Base-by-base conservation (phyloP, 2,797 vertebrate species). In the Miichthys miiuy region DNA sequence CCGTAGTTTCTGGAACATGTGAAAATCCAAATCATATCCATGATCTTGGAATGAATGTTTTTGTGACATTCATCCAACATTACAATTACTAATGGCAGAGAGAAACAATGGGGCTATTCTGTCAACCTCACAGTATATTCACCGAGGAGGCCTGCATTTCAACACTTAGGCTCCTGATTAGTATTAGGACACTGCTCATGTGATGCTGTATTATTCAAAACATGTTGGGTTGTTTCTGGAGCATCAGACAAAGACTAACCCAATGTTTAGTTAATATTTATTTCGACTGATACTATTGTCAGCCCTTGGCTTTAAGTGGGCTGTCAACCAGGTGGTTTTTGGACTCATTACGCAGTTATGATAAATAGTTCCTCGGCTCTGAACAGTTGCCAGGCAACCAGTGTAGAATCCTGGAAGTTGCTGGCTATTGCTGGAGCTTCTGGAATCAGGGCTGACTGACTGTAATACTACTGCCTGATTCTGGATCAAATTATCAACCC, bases 1-100 rank as follows among this genome's bases (percentile, higher is more conserved):
- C 9, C 16, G 23, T 27, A 21, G 46, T 23, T 71, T 42, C 56
- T 87, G 80, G 56, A 75, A 56, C 3, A 55, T 46, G 25, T 64
- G 72, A 75, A 56, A 46, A 60, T 70, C 41, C 57, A 48, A 81
- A 75, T 79, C 60, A 70, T 56, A 34, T 34, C 48, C 73, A 63
- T 30, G 56, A 55, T 48, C 17, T 14, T 75, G 60, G 81, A 68
- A 66, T 14, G 21, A 61, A 41, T 79, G 48, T 25, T 42, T 79
- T 44, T 58, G 23, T 47, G 51, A 46, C 48, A 50, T 68, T 67
- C 17, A 76, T 83, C 72, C 79, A 82, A 38, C 41, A 75, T 56
- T 55, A 44, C 21, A 58, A 56, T 57, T 55, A 3, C 23, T 68
- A 5, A 12, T 64, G 46, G 23, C 47, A 66, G 51, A 62, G 55